Evolutionary conservation across 2,888 invertebrate genomes (phyloP), one percentile per base, ranked within the genome.

Genomic region (Phoenoteleia sp.): DNA sequence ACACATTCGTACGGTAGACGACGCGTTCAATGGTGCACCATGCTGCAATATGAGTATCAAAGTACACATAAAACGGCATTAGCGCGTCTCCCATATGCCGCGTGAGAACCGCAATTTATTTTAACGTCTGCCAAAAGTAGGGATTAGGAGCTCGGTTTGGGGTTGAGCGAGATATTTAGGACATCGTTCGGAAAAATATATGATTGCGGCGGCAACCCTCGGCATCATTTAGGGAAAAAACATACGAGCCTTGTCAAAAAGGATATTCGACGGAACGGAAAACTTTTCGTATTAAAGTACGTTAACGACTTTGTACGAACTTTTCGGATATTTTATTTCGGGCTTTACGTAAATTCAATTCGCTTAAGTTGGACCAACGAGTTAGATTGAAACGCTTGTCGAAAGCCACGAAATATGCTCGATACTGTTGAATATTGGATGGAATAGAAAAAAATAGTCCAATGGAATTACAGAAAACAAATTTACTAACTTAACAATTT

Each of bases 11-110:
- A 23, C 49, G 42, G 62, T 62, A 72, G 67, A 62, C 17, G 23
- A 52, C 56, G 45, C 39, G 66, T 76, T 71, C 49, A 42, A 60
- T 21, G 84, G 36, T 71, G 79, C 86, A 90, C 90, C 91, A 91
- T 91, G 90, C 91, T 92, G 92, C 92, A 91, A 90, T 92, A 92
- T 87, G 91, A 89, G 88, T 89, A 92, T 92, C 91, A 88, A 88
- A 84, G 87, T 85, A 88, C 81, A 87, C 92, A 92, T 93, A 93
- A 93, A 93, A 87, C 88, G 90, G 92, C 88, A 93, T 93, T 93
- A 93, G 88, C 89, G 47, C 90, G 87, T 91, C 89, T 89, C 91
- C 92, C 91, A 90, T 91, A 91, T 91, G 92, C 88, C 85, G 81
- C 84, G 85, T 52, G 79, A 84, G 69, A 86, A 86, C 84, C 60